Evolutionary conservation across 2,797 vertebrate species (phyloP), one percentile per base, ranked within the genome.

Genomic region (Yasuhikotakia modesta): DNA sequence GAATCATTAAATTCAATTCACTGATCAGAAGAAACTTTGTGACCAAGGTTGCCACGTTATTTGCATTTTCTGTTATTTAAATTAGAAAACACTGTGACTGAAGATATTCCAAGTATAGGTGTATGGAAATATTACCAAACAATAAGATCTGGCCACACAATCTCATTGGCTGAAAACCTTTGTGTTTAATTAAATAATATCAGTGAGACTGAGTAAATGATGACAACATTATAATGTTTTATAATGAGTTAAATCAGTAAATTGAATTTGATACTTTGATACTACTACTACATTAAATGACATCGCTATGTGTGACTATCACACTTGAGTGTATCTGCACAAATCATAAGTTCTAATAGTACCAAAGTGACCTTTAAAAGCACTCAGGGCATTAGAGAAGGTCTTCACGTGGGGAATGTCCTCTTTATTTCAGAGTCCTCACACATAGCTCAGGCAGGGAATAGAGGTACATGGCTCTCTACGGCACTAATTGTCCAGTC

Each of bases 361-460:
- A 66, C 61, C 57, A 70, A 72, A 48, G 35, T 84, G 80, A 75
- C 80, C 80, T 78, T 81, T 74, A 48, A 84, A 84, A 66, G 80
- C 70, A 71, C 75, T 71, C 74, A 12, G 78, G 66, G 55, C 53
- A 82, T 81, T 77, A 78, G 71, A 55, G 4, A 43, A 64, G 60
- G 78, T 82, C 83, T 72, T 73, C 73, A 64, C 69, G 30, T 73
- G 60, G 78, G 69, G 69, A 68, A 79, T 70, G 69, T 60, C 80
- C 75, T 79, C 71, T 78, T 57, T 72, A 71, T 11, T 58, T 21
- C 55, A 68, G 69, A 66, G 70, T 65, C 22, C 24, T 64, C 72
- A 71, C 71, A 71, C 63, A 64, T 52, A 21, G 39, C 14, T 19
- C 35, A 30, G 50, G 21, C 70, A 48, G 63, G 64, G 55, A 60